phyloP scores from a whole-genome alignment of 2,888 invertebrate species.

The Andrena marginata region DNA sequence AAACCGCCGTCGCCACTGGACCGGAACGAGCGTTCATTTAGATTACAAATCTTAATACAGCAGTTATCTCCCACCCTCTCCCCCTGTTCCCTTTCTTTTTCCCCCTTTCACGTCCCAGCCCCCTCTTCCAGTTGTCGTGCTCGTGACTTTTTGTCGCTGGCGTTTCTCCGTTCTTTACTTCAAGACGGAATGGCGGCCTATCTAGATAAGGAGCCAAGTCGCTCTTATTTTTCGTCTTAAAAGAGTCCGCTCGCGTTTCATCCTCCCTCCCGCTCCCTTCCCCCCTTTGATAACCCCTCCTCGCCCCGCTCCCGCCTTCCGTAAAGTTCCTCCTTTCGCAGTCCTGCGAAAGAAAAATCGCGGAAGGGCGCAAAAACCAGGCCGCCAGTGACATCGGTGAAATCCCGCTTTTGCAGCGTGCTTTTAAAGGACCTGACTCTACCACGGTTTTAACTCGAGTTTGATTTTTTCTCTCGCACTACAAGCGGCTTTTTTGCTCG shows the following conservation, averaged over 20 bases:
- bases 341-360: conserved; percentile 29
- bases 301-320: conserved; percentile 11
- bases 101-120: conserved; percentile 19
- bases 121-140: conserved; percentile 30
- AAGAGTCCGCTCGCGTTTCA: conserved; percentile 57
- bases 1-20: conserved; percentile 61
- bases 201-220: conserved; percentile 69
- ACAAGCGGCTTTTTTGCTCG: neutral
- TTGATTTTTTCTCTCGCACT: neutral
- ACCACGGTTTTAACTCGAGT: conserved; percentile 1
- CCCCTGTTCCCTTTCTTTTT: conserved; percentile 11
- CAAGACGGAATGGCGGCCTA: conserved; percentile 65
- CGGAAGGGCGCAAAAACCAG: conserved; percentile 11
- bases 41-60: conserved; percentile 82
- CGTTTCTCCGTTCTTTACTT: conserved; percentile 57
- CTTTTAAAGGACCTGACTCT: conserved; percentile 14
- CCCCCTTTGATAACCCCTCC: neutral
- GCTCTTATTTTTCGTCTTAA: conserved; percentile 74
- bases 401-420: conserved; percentile 16
- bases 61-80: conserved; percentile 70
- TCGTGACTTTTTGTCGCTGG: conserved; percentile 64
- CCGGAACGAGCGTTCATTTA: conserved; percentile 79
- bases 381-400: conserved; percentile 18
- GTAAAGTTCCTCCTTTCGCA: conserved; percentile 30
- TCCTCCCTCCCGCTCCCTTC: conserved; percentile 19